These are phyloP conservation scores for Platynereis dumerilii DNA, from an alignment of 2,888 invertebrate genomes.

Conservation along the genomic window DNA sequence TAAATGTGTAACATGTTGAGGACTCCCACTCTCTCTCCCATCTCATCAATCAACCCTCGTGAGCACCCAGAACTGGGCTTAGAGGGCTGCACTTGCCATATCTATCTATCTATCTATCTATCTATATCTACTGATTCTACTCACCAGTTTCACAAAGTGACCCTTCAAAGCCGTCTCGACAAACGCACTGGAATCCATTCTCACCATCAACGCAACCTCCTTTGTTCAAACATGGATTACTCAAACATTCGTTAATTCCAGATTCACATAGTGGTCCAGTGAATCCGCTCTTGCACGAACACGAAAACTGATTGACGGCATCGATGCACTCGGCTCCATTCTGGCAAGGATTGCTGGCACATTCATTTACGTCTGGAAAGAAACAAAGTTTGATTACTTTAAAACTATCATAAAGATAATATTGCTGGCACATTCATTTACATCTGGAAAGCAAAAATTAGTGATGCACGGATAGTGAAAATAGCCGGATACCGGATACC, in stretches of 20 bases:
- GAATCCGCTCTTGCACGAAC: constrained; percentile 25
- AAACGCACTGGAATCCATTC: constrained; percentile 13
- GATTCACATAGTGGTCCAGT: not conserved
- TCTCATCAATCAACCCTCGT: too few relatives aligned
- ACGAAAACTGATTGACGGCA: constrained; percentile 13
- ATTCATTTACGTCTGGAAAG: constrained; percentile 25
- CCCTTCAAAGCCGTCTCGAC: constrained; percentile 4
- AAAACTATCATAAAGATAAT: too few relatives aligned
- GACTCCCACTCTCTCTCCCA: too few relatives aligned
- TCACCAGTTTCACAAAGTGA: constrained; percentile 3
- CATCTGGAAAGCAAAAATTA: too few relatives aligned
- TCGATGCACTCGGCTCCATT: constrained; percentile 29
- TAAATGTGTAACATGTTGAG: too few relatives aligned
- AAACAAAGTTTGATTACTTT: too few relatives aligned
- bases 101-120: too few relatives aligned
- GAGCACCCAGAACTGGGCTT: too few relatives aligned
- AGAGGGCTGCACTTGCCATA: too few relatives aligned
- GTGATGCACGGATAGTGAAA: too few relatives aligned
- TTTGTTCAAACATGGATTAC: not conserved
- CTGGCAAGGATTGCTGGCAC: constrained; percentile 31
- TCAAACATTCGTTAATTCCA: not conserved
- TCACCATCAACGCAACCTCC: constrained; percentile 1
- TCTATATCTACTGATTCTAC: too few relatives aligned
- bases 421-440: constrained; percentile 23
- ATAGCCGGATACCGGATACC: too few relatives aligned